Evolutionary conservation across 2,888 invertebrate species (phyloP).

Genomic region (Temnothorax unifasciatus): DNA sequence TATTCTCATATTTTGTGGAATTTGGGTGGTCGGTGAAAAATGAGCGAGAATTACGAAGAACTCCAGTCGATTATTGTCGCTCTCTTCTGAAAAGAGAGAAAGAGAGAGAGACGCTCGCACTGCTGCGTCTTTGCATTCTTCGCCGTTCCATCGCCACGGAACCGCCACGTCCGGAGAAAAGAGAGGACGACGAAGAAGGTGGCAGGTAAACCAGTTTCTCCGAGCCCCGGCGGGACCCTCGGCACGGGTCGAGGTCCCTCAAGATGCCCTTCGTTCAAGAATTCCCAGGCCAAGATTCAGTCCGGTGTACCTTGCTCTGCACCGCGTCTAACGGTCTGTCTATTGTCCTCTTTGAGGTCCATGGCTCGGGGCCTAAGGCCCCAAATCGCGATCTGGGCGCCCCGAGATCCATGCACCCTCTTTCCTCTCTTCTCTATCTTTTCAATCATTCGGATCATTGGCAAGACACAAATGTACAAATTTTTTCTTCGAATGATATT

Average conservation of each 20-base stretch:
- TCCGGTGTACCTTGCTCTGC: slow-evolving; percentile 57
- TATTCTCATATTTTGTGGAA: slow-evolving; percentile 23
- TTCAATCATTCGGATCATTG: slow-evolving; percentile 35
- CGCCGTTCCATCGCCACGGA: slow-evolving; percentile 43
- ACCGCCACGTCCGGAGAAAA: slow-evolving; percentile 55
- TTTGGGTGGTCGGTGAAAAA: slow-evolving; percentile 43
- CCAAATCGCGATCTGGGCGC: slow-evolving; percentile 68
- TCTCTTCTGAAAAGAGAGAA: not conserved
- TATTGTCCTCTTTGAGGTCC: slow-evolving; percentile 65
- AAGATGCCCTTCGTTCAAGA: slow-evolving; percentile 69
- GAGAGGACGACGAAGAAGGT: slow-evolving; percentile 66
- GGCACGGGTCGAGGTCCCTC: slow-evolving; percentile 63
- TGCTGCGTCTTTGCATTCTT: slow-evolving; percentile 60
- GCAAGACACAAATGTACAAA: not conserved
- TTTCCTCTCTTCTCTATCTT: slow-evolving; percentile 39
- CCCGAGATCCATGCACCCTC: slow-evolving; percentile 43
- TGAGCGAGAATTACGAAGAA: slow-evolving; percentile 52
- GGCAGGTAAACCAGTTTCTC: slow-evolving; percentile 75
- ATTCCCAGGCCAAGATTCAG: slow-evolving; percentile 70
- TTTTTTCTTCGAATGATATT: slow-evolving; percentile 21
- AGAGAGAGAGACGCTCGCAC: not conserved
- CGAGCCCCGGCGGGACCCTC: slow-evolving; percentile 57
- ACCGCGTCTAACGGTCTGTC: slow-evolving; percentile 73
- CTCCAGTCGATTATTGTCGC: slow-evolving; percentile 61
- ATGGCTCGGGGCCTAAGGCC: slow-evolving; percentile 20